phyloP scores from a whole-genome alignment of 2,797 vertebrate species.

The Calcarius lapponicus region DNA sequence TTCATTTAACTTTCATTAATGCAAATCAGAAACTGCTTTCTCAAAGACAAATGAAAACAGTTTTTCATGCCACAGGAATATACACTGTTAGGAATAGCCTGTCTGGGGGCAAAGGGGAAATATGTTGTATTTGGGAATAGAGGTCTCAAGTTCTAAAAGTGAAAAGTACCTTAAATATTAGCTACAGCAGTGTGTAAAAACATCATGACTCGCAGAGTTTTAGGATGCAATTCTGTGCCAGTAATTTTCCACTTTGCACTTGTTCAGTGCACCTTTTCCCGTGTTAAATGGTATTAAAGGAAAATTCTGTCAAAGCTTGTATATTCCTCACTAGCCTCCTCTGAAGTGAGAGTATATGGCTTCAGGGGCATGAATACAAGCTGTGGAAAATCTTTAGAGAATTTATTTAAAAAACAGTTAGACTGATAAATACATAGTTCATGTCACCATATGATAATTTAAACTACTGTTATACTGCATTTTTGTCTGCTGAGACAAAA shows the following conservation, averaged over 20 bases:
- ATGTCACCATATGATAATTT: not conserved
- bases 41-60: not conserved
- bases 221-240: not conserved
- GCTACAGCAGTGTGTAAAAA: not conserved
- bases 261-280: not conserved
- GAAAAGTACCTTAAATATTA: not conserved
- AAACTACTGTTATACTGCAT: not conserved
- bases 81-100: rapidly evolving
- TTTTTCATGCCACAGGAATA: not conserved
- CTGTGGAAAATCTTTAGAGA: not conserved
- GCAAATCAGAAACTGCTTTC: not conserved
- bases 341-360: not conserved
- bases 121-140: not conserved
- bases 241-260: not conserved
- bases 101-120: not conserved
- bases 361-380: not conserved
- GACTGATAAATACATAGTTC: not conserved
- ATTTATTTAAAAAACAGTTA: not conserved
- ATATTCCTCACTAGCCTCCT: not conserved
- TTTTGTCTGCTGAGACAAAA: not conserved
- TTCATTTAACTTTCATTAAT: not conserved
- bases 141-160: not conserved
- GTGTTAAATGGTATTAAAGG: not conserved
- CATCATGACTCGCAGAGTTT: not conserved
- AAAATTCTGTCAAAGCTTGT: not conserved